Conservation (phyloP, 2,888 invertebrate genomes). For the Eumerus sabulonum region DNA sequence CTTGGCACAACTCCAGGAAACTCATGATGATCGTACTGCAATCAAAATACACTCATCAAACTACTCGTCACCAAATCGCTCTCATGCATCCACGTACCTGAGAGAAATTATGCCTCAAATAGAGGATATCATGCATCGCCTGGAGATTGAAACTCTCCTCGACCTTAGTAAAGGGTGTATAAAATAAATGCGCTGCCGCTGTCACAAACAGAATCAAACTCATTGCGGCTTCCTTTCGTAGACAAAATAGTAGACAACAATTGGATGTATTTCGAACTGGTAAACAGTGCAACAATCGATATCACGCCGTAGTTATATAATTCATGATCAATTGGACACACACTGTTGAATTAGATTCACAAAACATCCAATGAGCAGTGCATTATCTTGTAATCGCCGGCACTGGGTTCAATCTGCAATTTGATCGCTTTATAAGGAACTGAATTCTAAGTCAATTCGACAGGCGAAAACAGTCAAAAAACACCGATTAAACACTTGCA, state of each 20-base stretch:
- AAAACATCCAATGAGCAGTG: neutral
- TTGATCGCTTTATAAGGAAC: neutral
- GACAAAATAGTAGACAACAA: neutral
- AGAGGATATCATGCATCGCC: slow-evolving; percentile 97
- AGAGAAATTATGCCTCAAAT: slow-evolving; percentile 89
- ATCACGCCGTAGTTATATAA: slow-evolving; percentile 53
- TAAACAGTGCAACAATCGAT: slow-evolving; percentile 31
- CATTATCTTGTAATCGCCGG: slow-evolving; percentile 22
- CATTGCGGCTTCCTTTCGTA: slow-evolving; percentile 79
- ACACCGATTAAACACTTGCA: slow-evolving; percentile 11
- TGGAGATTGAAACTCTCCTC: slow-evolving; percentile 99
- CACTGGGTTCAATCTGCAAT: slow-evolving; percentile 5
- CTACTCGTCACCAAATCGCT: no score
- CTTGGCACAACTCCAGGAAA: slow-evolving; percentile 99
- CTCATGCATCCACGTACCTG: slow-evolving; percentile 82
- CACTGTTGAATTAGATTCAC: slow-evolving; percentile 17
- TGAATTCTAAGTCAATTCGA: slow-evolving; percentile 2
- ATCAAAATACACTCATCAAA: slow-evolving; percentile 62
- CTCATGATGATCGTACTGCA: slow-evolving; percentile 97
- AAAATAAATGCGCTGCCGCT: slow-evolving; percentile 88
- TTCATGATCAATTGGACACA: slow-evolving; percentile 23
- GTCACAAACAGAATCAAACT: slow-evolving; percentile 87
- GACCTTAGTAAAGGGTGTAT: slow-evolving; percentile 98
- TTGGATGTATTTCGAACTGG: slow-evolving; percentile 6
- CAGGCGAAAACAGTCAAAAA: neutral